Conservation (phyloP, 2,888 invertebrate genomes). For the Omphaloscelis lunosa region DNA sequence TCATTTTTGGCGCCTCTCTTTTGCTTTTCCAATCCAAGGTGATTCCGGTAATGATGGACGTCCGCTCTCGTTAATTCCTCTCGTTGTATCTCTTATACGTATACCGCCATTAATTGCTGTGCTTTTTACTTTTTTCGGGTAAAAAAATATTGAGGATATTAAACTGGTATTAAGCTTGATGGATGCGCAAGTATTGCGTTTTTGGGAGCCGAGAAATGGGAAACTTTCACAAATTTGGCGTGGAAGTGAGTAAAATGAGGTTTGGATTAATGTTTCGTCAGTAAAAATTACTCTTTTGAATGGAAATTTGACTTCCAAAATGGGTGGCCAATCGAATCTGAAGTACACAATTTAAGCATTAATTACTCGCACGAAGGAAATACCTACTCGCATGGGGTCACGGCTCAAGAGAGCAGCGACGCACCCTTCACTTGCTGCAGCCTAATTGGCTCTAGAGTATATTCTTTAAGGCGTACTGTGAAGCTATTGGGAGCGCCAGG, state of each 20-base stretch:
- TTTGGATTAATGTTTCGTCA: neutral
- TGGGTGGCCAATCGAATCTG: neutral
- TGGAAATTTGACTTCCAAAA: neutral
- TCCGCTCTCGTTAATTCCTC: slow-evolving; percentile 64
- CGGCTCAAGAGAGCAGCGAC: neutral
- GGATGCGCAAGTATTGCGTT: slow-evolving; percentile 42
- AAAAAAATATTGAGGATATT: slow-evolving; percentile 46
- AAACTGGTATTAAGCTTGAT: slow-evolving; percentile 58
- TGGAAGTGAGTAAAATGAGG: neutral
- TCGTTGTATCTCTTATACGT: slow-evolving; percentile 63
- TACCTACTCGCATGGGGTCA: neutral
- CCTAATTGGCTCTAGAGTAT: neutral
- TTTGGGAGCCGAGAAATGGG: slow-evolving; percentile 17
- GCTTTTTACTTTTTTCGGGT: slow-evolving; percentile 53
- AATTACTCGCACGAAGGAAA: neutral
- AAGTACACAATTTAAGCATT: neutral
- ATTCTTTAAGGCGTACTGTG: neutral
- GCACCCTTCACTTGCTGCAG: neutral
- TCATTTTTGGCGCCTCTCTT: slow-evolving; percentile 4
- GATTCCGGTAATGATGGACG: slow-evolving; percentile 68
- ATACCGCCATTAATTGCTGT: slow-evolving; percentile 66
- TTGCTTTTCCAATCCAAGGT: slow-evolving; percentile 20
- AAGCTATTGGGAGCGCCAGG: neutral
- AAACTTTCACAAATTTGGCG: neutral
- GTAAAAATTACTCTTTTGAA: neutral